phyloP scores from a whole-genome alignment of 2,888 invertebrate species.

The Oxystoma pomonae region DNA sequence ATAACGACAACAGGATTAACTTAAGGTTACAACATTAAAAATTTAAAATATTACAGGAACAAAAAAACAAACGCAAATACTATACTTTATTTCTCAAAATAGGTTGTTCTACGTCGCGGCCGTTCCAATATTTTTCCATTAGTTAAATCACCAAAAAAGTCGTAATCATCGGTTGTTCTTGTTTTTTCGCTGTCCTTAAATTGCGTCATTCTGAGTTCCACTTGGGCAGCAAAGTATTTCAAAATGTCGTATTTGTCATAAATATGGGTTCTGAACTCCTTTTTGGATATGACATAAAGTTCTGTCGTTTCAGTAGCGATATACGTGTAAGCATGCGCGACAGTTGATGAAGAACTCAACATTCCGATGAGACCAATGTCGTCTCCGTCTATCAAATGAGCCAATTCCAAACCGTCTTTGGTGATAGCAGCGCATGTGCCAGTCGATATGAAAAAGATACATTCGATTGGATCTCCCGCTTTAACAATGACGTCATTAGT shows the following conservation, averaged over 20 bases:
- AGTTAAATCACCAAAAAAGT: constrained; percentile 18
- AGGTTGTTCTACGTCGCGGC: constrained; percentile 17
- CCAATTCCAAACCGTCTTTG: background rate
- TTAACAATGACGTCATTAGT: constrained; percentile 16
- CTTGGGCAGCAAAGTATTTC: constrained; percentile 34
- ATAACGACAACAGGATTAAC: no score
- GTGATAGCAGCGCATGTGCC: constrained; percentile 20
- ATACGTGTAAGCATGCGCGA: constrained; percentile 17
- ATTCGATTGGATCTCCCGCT: constrained; percentile 10
- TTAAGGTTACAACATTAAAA: no score
- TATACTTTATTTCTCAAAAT: constrained; percentile 12
- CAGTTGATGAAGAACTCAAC: background rate
- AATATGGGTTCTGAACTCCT: constrained; percentile 33
- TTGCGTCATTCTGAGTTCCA: constrained; percentile 29
- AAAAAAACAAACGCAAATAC: background rate
- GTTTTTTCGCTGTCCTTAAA: constrained; percentile 16
- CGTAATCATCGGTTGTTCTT: constrained; percentile 4
- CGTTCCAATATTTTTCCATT: constrained; percentile 20
- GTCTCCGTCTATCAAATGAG: background rate
- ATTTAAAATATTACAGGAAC: no score
- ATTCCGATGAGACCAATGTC: constrained; percentile 22
- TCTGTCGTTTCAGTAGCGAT: constrained; percentile 41
- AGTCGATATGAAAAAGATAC: constrained; percentile 15
- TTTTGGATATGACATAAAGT: constrained; percentile 33
- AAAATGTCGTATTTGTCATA: constrained; percentile 40